Percentiles rank a stretch among this genome's conserved stretches.
Conservation (phyloP, 1,140 invertebrate genomes). For the Caerostris extrusa region DNA sequence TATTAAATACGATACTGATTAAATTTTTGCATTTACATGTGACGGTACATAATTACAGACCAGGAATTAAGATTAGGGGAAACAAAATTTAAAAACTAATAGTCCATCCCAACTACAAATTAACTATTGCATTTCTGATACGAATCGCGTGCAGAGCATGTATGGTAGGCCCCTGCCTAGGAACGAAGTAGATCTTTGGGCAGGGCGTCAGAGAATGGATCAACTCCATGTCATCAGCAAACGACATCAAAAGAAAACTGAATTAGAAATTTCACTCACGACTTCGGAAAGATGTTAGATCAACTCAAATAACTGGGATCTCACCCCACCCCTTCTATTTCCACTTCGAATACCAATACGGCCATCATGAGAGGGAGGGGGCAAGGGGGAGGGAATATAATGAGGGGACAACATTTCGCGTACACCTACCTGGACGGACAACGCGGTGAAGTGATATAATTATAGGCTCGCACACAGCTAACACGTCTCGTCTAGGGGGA, state of each 20-base stretch:
- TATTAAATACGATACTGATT: too few species aligned
- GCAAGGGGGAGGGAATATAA: neutral
- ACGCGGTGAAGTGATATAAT: slow-evolving; percentile 73
- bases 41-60: too few species aligned
- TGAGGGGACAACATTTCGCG: slow-evolving; percentile 37
- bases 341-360: slow-evolving; percentile 18
- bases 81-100: too few species aligned
- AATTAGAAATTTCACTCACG: slow-evolving; percentile 65
- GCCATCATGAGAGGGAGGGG: neutral
- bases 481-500: slow-evolving; percentile 26
- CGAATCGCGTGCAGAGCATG: neutral
- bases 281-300: slow-evolving; percentile 33
- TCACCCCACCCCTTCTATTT: slow-evolving; percentile 70
- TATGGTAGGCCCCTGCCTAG: too few species aligned
- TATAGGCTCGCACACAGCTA: slow-evolving; percentile 57
- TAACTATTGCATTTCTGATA: too few species aligned
- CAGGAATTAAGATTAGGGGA: too few species aligned
- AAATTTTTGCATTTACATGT: too few species aligned
- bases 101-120: too few species aligned
- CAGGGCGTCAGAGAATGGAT: neutral
- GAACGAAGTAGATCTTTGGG: neutral
- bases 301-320: slow-evolving; percentile 51
- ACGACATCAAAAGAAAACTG: neutral
- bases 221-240: neutral
- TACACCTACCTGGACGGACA: slow-evolving; percentile 51